Evolutionary conservation across 2,113 vertebrate species (phyloP).

Genomic region (Neopipo cinnamomea): DNA sequence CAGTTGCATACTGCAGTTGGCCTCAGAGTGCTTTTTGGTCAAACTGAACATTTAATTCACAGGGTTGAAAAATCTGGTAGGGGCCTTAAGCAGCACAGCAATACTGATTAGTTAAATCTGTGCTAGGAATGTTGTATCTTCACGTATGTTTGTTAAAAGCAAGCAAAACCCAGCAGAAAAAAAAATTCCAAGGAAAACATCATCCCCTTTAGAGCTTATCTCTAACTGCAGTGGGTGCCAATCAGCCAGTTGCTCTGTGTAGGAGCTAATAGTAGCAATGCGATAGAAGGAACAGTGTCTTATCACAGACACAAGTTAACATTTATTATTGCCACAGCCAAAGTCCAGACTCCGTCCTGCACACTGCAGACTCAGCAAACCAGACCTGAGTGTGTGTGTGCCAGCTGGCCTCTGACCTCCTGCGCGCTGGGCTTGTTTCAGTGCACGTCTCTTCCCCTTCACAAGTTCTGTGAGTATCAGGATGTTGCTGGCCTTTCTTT

Average conservation of each 20-base stretch:
- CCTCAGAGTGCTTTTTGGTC: not conserved
- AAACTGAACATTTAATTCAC: not conserved
- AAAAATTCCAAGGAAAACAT: not conserved
- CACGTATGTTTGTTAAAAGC: not conserved
- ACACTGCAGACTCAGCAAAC: slow-evolving; percentile 21
- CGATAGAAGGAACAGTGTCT: not conserved
- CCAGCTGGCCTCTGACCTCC: slow-evolving; percentile 39
- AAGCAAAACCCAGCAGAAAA: not conserved
- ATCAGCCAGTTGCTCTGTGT: not conserved
- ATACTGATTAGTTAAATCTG: not conserved
- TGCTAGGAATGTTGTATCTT: not conserved
- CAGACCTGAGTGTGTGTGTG: not conserved
- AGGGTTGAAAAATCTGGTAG: not conserved
- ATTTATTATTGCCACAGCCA: slow-evolving; percentile 30
- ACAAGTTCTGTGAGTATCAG: not conserved
- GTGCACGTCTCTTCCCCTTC: not conserved
- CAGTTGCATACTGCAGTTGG: not conserved
- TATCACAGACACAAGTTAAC: slow-evolving; percentile 52
- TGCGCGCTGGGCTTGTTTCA: not conserved
- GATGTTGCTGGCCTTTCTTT: not conserved
- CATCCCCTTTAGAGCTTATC: not conserved
- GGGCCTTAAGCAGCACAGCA: not conserved
- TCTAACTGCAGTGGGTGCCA: not conserved
- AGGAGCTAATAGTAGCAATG: not conserved
- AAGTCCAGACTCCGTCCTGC: slow-evolving; percentile 49